Evolutionary conservation across 2,113 vertebrate species (phyloP).

Genomic region (Thunnus maccoyii): DNA sequence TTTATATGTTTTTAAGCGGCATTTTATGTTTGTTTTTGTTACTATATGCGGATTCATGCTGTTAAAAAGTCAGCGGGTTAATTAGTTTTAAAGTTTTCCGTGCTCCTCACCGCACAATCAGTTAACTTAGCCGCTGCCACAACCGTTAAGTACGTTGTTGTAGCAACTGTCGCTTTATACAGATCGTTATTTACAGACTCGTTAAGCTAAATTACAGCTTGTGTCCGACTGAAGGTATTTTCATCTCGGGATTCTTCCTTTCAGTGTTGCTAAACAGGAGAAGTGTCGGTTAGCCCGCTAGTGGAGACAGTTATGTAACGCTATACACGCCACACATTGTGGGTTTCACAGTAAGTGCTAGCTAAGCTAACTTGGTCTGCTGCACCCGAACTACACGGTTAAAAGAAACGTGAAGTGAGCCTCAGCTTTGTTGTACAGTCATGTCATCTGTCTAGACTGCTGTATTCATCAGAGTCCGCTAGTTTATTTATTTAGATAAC

Average conservation of each 20-base stretch:
- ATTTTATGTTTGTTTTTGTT: not conserved
- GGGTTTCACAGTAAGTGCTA: conserved; percentile 31
- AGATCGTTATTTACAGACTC: conserved; percentile 41
- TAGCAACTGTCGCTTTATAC: conserved; percentile 44
- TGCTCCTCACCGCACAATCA: not conserved
- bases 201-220: conserved; percentile 1
- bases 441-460: not conserved
- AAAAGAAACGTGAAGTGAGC: no score
- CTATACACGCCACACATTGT: conserved; percentile 31
- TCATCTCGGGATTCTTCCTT: conserved; percentile 23
- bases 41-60: not conserved
- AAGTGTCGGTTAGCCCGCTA: conserved; percentile 49
- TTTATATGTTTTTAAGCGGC: not conserved
- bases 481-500: no score
- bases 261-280: conserved; percentile 47
- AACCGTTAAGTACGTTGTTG: conserved; percentile 38
- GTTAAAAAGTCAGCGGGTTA: not conserved
- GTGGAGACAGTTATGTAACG: conserved; percentile 73
- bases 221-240: conserved; percentile 12
- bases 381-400: not conserved
- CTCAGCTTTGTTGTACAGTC: not conserved
- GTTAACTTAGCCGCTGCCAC: conserved; percentile 26
- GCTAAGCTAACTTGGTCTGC: conserved; percentile 17
- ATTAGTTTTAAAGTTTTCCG: conserved; percentile 57
- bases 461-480: not conserved